phyloP scores from a whole-genome alignment of 2,888 invertebrate genomes.

The Prosopocoilus inquinatus region DNA sequence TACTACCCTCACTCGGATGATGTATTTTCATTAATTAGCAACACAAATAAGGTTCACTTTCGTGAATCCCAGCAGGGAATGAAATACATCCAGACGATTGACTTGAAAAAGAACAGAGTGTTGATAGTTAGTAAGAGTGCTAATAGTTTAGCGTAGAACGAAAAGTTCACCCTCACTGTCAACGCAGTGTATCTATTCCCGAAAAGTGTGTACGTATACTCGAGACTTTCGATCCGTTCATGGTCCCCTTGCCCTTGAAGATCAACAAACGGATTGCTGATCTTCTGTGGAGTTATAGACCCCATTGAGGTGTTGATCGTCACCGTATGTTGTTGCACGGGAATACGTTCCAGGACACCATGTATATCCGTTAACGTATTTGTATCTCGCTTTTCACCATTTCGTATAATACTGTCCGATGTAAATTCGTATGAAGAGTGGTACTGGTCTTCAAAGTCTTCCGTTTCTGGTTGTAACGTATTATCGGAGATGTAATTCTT shows the following conservation, averaged over 20 bases:
- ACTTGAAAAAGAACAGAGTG: conserved; percentile 18
- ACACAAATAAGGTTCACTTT: not conserved
- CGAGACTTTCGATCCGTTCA: conserved; percentile 1
- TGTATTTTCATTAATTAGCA: not conserved
- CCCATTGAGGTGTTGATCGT: not conserved
- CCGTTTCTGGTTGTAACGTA: conserved; percentile 4
- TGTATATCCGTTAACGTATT: not conserved
- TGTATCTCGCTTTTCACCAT: conserved; percentile 1
- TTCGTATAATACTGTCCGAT: not conserved
- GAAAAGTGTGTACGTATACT: not conserved
- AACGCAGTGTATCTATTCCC: not conserved
- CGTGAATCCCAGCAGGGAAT: conserved; percentile 3
- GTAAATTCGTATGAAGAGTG: not conserved
- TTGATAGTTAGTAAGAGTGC: conserved; percentile 21
- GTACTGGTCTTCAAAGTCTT: conserved; percentile 11
- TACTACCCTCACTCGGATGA: not conserved
- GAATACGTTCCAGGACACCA: not conserved
- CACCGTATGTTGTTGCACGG: not conserved
- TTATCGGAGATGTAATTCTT: conserved; percentile 4
- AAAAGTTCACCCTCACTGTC: conserved; percentile 17
- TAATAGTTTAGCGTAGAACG: conserved; percentile 14
- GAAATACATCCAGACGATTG: conserved; percentile 11
- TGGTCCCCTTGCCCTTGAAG: conserved; percentile 22
- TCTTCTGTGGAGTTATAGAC: not conserved
- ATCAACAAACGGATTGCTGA: conserved; percentile 8